A percentile compares a stretch with the other conserved stretches of the same genome.
phyloP scores from a whole-genome alignment of 2,888 invertebrate genomes.

The Bombyx huttoni region DNA sequence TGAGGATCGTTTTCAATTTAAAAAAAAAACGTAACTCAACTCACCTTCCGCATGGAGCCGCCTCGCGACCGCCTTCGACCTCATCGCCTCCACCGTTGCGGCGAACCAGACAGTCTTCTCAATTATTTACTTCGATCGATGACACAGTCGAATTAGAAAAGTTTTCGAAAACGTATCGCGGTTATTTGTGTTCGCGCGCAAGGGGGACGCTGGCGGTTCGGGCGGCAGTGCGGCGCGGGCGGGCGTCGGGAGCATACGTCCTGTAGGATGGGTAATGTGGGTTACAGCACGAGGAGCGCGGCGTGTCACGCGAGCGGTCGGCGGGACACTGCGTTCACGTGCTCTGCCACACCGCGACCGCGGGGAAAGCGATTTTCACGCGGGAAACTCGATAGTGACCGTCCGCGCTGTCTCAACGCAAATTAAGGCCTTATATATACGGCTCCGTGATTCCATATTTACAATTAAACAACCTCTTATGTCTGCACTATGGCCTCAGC shows the following conservation, averaged over 20 bases:
- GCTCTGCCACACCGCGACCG: conserved; percentile 43
- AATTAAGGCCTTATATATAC: conserved; percentile 24
- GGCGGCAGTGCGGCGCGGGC: conserved; percentile 47
- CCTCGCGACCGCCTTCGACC: conserved; percentile 81
- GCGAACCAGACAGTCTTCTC: conserved; percentile 26
- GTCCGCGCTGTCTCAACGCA: conserved; percentile 53
- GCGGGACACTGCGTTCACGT: conserved; percentile 70
- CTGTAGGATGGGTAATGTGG: conserved; percentile 33
- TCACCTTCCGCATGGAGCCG: conserved; percentile 79
- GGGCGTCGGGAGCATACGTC: conserved; percentile 46
- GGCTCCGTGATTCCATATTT: neutral
- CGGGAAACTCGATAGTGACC: conserved; percentile 65
- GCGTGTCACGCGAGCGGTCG: conserved; percentile 68
- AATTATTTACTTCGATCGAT: conserved; percentile 49
- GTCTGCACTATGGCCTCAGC: no score
- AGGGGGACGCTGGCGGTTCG: conserved; percentile 15
- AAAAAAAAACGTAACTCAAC: conserved; percentile 16
- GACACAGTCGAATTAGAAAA: conserved; percentile 34
- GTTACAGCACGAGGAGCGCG: conserved; percentile 37
- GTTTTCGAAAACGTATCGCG: conserved; percentile 32
- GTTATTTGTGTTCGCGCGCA: conserved; percentile 26
- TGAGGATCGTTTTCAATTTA: conserved; percentile 5
- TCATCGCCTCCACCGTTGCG: conserved; percentile 66
- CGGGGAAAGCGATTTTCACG: conserved; percentile 70
- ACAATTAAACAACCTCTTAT: no score